Conservation (phyloP, 2,888 invertebrate species). For the Melinaea marsaeus region DNA sequence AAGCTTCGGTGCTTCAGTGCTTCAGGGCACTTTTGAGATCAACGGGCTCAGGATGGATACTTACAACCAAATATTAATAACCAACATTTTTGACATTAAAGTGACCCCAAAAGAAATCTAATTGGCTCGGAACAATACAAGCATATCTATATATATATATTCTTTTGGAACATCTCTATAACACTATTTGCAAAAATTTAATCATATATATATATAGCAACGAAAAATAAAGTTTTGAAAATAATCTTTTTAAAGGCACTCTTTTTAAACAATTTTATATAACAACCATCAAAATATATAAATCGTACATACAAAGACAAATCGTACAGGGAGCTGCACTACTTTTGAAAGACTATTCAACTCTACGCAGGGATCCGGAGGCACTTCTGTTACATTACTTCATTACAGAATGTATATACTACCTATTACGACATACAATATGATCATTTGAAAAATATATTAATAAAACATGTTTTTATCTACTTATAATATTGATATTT, state of each 20-base stretch:
- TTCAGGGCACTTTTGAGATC: conserved; percentile 67
- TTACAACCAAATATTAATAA: conserved; percentile 11
- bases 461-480: too few relatives aligned
- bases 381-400: not conserved
- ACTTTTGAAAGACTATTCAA: too few relatives aligned
- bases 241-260: not conserved
- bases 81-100: conserved; percentile 8
- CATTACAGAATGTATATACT: conserved; percentile 11
- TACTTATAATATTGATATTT: conserved; percentile 23
- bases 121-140: too few relatives aligned
- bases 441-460: too few relatives aligned
- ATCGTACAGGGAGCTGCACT: too few relatives aligned
- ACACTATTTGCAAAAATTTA: too few relatives aligned
- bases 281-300: not conserved
- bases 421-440: not conserved
- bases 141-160: not conserved
- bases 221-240: too few relatives aligned
- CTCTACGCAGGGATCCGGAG: not conserved
- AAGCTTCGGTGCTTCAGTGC: conserved; percentile 44
- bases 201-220: too few relatives aligned
- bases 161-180: not conserved
- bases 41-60: conserved; percentile 40
- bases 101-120: not conserved
- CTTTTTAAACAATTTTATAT: not conserved
- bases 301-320: too few relatives aligned